A percentile compares a stretch with the other conserved stretches of the same genome.
These are phyloP conservation scores for Hormaphis cornu DNA, from an alignment of 1,140 invertebrate genomes.

Conservation along the genomic window DNA sequence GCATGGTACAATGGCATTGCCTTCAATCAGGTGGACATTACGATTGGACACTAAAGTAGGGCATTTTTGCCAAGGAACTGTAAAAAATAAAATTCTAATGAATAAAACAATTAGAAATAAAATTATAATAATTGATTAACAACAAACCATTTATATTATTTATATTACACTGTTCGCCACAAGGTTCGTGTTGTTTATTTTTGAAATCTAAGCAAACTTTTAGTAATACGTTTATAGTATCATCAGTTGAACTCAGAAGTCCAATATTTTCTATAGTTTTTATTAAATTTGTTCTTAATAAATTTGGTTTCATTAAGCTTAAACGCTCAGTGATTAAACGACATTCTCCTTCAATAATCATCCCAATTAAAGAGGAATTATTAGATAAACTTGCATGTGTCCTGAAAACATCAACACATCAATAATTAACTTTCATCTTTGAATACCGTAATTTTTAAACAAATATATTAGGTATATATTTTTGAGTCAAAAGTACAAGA, in stretches of 20 bases:
- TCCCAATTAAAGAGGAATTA: background rate
- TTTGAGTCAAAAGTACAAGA: too few species aligned
- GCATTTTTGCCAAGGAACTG: conserved; percentile 26
- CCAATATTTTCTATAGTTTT: conserved; percentile 1
- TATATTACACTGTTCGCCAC: background rate
- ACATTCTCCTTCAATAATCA: conserved; percentile 19
- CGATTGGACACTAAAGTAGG: background rate
- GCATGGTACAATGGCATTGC: conserved; percentile 1
- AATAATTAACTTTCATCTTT: background rate
- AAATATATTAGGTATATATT: background rate
- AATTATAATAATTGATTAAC: background rate
- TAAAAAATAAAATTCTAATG: background rate
- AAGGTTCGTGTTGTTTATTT: conserved; percentile 1
- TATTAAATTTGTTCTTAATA: background rate
- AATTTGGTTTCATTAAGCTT: conserved; percentile 3
- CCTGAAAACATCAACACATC: background rate
- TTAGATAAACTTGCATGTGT: conserved; percentile 16
- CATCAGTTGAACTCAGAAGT: background rate
- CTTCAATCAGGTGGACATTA: background rate
- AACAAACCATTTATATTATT: background rate
- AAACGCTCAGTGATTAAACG: conserved; percentile 10
- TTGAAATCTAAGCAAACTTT: background rate
- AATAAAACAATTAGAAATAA: background rate
- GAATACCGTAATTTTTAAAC: background rate
- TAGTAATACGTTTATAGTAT: conserved; percentile 3